Evolutionary conservation across 2,113 vertebrate genomes (phyloP), one percentile per base, ranked within the genome.

Genomic region (Notothenia coriiceps): DNA sequence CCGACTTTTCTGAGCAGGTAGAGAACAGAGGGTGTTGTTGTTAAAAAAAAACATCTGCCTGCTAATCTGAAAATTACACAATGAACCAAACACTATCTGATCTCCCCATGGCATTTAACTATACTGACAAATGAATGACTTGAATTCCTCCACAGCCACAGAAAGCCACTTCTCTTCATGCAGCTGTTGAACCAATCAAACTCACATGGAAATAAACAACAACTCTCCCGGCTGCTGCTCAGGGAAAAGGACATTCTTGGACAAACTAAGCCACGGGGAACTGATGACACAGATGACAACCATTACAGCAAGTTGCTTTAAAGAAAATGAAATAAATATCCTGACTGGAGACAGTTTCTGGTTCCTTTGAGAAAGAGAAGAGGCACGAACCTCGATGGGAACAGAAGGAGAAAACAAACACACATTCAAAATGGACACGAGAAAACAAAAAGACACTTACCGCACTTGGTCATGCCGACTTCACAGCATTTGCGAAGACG

Each of bases 391-490:
- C 7, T 22, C 11, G 52, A 40, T 7, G 35, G 35, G 35, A 40
- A 6, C 0, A 74, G 8, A 68, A 8, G 18, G 2, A 2, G 8
- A 17, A 47, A 40, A 14, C 18, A 9, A 52, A 13, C 2, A 70
- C 18, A 40, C 6, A 40, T 40, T 40, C 35, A 40, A 40, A 40
- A 40, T 7, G 35, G 7, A 77, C 51, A 54, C 8, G 33, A 50
- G 13, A 61, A 13, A 2, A 44, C 0, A 29, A 2, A 40, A 2
- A 40, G 35, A 65, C 10, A 77, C 82, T 91, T 81, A 99, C 98
- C 98, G 44, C 97, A 98, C 93, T 98, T 99, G 91, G 98, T 98
- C 98, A 99, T 99, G 35, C 98, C 98, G 1, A 98, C 98, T 96
- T 99, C 97, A 2, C 96, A 97, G 88, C 98, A 99, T 57, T 98